A percentile compares a stretch with the other conserved stretches of the same genome.
These are phyloP conservation scores for Plumapathes pennacea DNA, from an alignment of 92 coral and sea anemone species.

Conservation along the genomic window DNA sequence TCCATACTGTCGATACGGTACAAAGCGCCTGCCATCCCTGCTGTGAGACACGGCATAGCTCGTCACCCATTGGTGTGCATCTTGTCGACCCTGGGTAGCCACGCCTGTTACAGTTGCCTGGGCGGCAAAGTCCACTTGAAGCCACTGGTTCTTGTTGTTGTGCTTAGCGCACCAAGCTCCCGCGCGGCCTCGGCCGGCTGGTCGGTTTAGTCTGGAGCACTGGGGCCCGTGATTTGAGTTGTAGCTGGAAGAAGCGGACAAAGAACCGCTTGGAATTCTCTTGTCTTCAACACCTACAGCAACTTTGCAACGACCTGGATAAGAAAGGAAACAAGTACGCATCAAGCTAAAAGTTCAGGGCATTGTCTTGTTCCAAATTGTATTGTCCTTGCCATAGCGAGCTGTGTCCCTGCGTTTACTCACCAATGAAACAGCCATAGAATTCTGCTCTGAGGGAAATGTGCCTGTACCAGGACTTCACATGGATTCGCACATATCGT, in stretches of 20 bases:
- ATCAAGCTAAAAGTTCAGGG: not conserved
- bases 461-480: constrained; percentile 55
- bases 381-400: not conserved
- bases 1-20: constrained; percentile 70
- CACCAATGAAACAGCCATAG: constrained; percentile 61
- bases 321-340: no score
- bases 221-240: constrained; percentile 64
- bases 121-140: constrained; percentile 75
- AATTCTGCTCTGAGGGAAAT: constrained; percentile 58
- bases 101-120: constrained; percentile 56
- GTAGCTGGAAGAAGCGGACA: constrained; percentile 70
- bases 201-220: constrained; percentile 73
- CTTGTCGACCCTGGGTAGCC: constrained; percentile 93
- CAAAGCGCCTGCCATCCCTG: constrained; percentile 56
- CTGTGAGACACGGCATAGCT: constrained; percentile 58
- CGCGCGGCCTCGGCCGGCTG: constrained; percentile 53
- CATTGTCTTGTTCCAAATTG: not conserved
- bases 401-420: no score
- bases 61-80: constrained; percentile 75
- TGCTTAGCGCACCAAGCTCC: constrained; percentile 90
- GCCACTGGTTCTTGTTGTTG: constrained; percentile 75
- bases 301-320: constrained; percentile 57
- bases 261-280: constrained; percentile 71
- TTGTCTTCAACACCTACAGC: constrained; percentile 81
- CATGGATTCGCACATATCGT: constrained; percentile 55